Base-by-base conservation (phyloP, 2,888 invertebrate genomes). In the Chrysolina oricalcia region DNA sequence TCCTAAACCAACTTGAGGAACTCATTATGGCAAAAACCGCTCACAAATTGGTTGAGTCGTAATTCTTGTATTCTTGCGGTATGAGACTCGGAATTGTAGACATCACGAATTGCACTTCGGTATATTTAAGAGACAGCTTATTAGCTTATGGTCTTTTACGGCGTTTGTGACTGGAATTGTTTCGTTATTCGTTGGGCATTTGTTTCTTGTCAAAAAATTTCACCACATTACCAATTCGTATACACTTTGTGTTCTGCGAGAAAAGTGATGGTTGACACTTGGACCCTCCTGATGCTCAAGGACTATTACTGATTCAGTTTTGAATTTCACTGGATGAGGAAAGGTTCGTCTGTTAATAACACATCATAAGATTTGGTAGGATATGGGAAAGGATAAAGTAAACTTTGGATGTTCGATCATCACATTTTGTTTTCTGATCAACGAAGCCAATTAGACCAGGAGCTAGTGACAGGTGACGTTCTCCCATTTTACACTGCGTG, bases 61-160 rank as follows among this genome's bases (percentile, higher is more conserved):
- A 53, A 53, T 21, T 53, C 53, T 53, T 53, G 53, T 53, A 53
- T 53, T 53, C 19, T 21, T 53, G 53, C 53, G 53, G 53, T 19
- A 10, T 10, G 19, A 53, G 53, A 21, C 19, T 19, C 53, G 9
- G 53, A 19, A 53, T 53, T 53, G 53, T 19, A 53, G 53, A 53
- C 53, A 19, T 53, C 53, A 53, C 19, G 53, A 19, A 53, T 53
- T 53, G 53, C 53, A 19, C 19, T 70, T 64, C 9, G 64, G 17
- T 64, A 70, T 73, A 73, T 73, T 73, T 73, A 73, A 35, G 65
- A 70, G 73, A 73, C 73, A 73, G 70, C 43, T 70, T 70, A 73
- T 73, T 65, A 73, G 65, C 56, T 40, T 56, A 53, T 73, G 64
- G 56, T 64, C 70, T 73, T 56, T 46, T 21, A 59, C 43, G 41